Evolutionary conservation across 2,797 vertebrate species (phyloP).

Genomic region (Chrosomus eos): DNA sequence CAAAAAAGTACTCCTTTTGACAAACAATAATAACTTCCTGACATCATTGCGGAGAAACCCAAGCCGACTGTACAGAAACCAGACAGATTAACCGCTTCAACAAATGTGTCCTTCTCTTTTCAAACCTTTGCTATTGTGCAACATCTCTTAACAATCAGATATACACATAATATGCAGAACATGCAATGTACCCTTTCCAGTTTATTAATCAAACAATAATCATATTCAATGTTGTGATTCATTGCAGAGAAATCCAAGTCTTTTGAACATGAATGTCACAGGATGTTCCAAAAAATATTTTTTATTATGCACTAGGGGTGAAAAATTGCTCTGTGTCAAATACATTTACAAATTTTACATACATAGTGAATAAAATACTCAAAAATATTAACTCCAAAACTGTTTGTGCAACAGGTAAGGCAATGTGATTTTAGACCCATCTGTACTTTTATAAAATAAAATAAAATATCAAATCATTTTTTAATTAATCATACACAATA

Average conservation of each 20-base stretch:
- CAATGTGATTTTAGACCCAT: background rate
- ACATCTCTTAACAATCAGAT: background rate
- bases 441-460: too few relatives aligned
- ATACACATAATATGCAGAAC: background rate
- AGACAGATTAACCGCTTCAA: background rate
- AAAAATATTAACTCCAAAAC: background rate
- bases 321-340: background rate
- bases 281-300: background rate
- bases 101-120: background rate
- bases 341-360: background rate
- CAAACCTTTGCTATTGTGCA: background rate
- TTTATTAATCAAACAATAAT: background rate
- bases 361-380: background rate
- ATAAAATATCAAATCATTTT: too few relatives aligned
- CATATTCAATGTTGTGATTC: background rate
- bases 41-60: background rate
- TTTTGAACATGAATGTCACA: background rate
- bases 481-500: background rate
- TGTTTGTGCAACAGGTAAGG: background rate
- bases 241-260: background rate
- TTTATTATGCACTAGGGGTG: background rate
- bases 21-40: background rate
- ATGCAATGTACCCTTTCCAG: background rate
- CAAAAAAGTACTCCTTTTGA: background rate
- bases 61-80: slow-evolving; percentile 1